A percentile compares a stretch with the other conserved stretches of the same genome.
Evolutionary conservation across 2,888 invertebrate genomes (phyloP).

Genomic region (Hemistola chrysoprasaria): DNA sequence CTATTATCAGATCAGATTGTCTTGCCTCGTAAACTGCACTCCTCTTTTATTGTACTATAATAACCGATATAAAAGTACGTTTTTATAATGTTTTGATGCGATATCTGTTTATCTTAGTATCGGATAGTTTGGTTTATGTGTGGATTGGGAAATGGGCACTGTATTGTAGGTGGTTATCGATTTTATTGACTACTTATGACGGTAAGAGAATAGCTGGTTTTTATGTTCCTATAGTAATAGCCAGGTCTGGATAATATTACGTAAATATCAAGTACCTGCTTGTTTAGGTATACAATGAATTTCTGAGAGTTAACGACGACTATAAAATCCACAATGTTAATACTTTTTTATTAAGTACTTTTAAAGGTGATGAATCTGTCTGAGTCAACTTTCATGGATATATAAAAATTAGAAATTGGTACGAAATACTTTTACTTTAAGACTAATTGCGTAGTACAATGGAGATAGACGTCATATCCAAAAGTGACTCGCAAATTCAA

Average conservation of each 20-base stretch:
- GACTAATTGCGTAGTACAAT: too few relatives aligned
- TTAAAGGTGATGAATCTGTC: too few relatives aligned
- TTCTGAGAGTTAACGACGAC: too few relatives aligned
- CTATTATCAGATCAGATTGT: conserved; percentile 65
- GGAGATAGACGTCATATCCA: too few relatives aligned
- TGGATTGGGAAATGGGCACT: conserved; percentile 37
- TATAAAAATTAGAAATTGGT: too few relatives aligned
- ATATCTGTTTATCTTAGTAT: conserved; percentile 67
- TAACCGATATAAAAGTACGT: conserved; percentile 68
- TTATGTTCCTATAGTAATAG: conserved; percentile 24
- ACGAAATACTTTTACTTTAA: too few relatives aligned
- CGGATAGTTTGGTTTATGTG: conserved; percentile 54
- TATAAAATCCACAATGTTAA: too few relatives aligned
- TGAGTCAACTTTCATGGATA: too few relatives aligned
- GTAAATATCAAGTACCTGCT: too few relatives aligned
- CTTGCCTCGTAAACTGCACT: conserved; percentile 46
- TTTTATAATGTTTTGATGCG: conserved; percentile 66
- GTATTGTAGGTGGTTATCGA: conserved; percentile 36
- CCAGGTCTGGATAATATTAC: conserved; percentile 6
- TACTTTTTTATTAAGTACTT: too few relatives aligned
- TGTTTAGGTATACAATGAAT: too few relatives aligned
- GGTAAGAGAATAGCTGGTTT: conserved; percentile 16
- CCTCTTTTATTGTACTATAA: conserved; percentile 69
- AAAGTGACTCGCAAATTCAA: too few relatives aligned
- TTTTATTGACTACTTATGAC: conserved; percentile 39